A percentile compares a stretch with the other conserved stretches of the same genome.
These are phyloP conservation scores for Leucoraja ocellata DNA, from an alignment of 2,797 vertebrate species.

Conservation along the genomic window DNA sequence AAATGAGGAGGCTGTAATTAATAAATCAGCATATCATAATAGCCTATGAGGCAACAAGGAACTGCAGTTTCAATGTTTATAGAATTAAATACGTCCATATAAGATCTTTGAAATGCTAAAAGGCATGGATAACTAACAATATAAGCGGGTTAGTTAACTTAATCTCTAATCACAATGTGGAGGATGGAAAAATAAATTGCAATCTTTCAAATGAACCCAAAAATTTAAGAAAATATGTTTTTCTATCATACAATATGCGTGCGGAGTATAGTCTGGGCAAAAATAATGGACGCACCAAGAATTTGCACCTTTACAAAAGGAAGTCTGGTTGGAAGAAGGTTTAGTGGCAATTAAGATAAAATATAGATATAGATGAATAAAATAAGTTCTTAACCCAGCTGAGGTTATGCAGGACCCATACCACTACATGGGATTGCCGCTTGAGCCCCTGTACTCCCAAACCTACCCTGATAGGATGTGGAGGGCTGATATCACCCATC, in stretches of 20 bases:
- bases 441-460: no score
- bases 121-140: constrained; percentile 20
- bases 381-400: neutral
- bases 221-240: neutral
- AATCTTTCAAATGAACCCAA: neutral
- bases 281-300: neutral
- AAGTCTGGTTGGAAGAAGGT: neutral
- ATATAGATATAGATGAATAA: neutral
- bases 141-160: constrained; percentile 11
- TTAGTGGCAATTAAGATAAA: neutral
- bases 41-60: neutral
- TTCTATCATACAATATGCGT: neutral
- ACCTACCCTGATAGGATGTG: no score
- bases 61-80: constrained; percentile 14
- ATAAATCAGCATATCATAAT: neutral
- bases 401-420: no score
- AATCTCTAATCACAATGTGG: neutral
- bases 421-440: no score
- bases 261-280: neutral
- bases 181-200: constrained; percentile 20
- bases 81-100: neutral
- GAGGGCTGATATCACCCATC: no score
- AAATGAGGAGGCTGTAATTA: constrained; percentile 9
- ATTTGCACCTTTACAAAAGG: constrained; percentile 2
- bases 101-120: neutral